phyloP scores from a whole-genome alignment of 2,888 invertebrate species.

The Noctua janthina region DNA sequence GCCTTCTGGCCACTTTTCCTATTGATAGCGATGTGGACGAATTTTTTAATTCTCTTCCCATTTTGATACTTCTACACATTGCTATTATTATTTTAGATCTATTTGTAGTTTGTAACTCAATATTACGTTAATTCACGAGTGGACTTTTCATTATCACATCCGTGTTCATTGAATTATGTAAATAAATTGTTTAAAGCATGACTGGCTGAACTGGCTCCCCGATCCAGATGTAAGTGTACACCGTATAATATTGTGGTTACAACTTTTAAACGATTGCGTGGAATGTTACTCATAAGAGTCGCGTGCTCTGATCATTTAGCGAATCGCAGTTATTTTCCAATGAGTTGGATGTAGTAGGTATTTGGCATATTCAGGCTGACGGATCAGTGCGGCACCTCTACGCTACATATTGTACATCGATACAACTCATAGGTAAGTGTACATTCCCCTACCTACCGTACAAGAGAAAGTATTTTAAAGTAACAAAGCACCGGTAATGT shows the following conservation, averaged over 20 bases:
- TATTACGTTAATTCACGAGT: background rate
- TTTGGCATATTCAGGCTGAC: background rate
- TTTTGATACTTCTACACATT: background rate
- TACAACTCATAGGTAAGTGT: too few relatives aligned
- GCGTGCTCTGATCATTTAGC: constrained; percentile 17
- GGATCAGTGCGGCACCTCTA: background rate
- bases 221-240: background rate
- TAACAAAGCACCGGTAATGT: constrained; percentile 4
- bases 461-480: constrained; percentile 20
- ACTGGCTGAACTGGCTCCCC: constrained; percentile 1
- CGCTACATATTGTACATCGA: background rate
- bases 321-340: constrained; percentile 26
- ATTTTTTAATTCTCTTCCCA: background rate
- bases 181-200: constrained; percentile 2
- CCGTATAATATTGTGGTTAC: background rate
- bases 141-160: constrained; percentile 7
- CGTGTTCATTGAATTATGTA: constrained; percentile 1
- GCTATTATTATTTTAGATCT: background rate
- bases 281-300: constrained; percentile 18
- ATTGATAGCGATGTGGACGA: background rate
- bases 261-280: background rate
- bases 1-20: background rate
- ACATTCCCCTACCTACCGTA: background rate
- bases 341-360: background rate
- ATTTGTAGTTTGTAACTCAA: background rate